phyloP scores from a whole-genome alignment of 2,888 invertebrate species.

The Idaea biselata region DNA sequence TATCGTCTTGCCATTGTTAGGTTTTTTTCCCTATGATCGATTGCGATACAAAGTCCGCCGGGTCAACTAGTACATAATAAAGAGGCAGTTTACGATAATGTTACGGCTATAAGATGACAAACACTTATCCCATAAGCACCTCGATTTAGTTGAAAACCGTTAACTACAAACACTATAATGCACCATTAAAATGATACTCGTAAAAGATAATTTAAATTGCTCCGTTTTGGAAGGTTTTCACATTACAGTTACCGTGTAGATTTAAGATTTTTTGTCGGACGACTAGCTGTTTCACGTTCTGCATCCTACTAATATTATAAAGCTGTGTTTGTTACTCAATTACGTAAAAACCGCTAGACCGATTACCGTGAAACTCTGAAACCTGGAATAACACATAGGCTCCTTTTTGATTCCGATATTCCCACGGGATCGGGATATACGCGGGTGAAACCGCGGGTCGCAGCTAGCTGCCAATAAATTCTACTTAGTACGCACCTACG shows the following conservation, averaged over 20 bases:
- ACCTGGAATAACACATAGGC: too few relatives aligned
- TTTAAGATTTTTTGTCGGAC: background rate
- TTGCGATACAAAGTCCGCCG: background rate
- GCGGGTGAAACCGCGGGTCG: too few relatives aligned
- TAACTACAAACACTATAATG: constrained; percentile 24
- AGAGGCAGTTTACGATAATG: background rate
- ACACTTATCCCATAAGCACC: constrained; percentile 2
- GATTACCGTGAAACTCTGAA: too few relatives aligned
- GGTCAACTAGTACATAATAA: background rate
- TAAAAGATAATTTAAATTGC: constrained; percentile 48
- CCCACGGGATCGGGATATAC: too few relatives aligned
- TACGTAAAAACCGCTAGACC: too few relatives aligned
- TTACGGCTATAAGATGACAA: background rate
- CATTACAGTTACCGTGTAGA: constrained; percentile 16
- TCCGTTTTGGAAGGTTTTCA: constrained; percentile 33
- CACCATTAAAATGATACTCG: constrained; percentile 42
- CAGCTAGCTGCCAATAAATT: too few relatives aligned
- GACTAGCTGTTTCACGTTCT: background rate
- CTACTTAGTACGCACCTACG: too few relatives aligned
- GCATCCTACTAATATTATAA: too few relatives aligned
- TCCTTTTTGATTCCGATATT: too few relatives aligned
- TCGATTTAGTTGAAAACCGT: constrained; percentile 2
- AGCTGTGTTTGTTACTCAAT: too few relatives aligned
- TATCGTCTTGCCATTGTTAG: too few relatives aligned
- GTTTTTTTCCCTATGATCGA: too few relatives aligned